Base-by-base conservation (phyloP, 2,797 vertebrate species). In the Etheostoma perlongum region DNA sequence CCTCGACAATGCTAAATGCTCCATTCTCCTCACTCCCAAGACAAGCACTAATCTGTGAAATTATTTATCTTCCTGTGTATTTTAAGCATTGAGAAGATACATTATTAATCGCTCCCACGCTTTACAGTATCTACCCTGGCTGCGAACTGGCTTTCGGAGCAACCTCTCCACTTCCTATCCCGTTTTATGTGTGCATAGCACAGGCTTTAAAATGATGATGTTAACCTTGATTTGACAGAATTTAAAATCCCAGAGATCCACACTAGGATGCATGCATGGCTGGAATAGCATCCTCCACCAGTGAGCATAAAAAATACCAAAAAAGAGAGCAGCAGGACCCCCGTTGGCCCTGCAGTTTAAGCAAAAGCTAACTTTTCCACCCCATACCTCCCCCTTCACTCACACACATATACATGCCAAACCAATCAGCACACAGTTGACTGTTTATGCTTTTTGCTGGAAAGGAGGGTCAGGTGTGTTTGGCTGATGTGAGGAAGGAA, bases 31-130 rank as follows among this genome's bases (percentile, higher is more conserved):
- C 81, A 59, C 82, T 88, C 86, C 76, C 85, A 86, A 85, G 75
- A 92, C 88, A 90, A 91, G 83, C 78, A 78, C 72, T 92, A 90
- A 89, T 91, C 89, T 92, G 80, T 85, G 87, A 89, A 93, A 94
- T 93, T 89, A 93, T 94, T 95, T 92, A 93, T 91, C 81, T 88
- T 85, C 64, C 72, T 86, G 87, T 91, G 85, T 92, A 91, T 94
- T 94, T 93, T 83, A 91, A 89, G 89, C 87, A 82, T 87, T 65
- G 78, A 82, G 81, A 75, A 47, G 74, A 87, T 92, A 69, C 77
- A 94, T 92, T 90, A 93, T 94, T 92, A 85, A 93, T 88, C 33
- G 2, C 58, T 36, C 52, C 52, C 74, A 65, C 79, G 25, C 86
- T 74, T 81, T 68, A 87, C 75, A 67, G 72, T 74, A 79, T 87